Base-by-base conservation (phyloP, 2,888 invertebrate species). In the Brachyptera putata region DNA sequence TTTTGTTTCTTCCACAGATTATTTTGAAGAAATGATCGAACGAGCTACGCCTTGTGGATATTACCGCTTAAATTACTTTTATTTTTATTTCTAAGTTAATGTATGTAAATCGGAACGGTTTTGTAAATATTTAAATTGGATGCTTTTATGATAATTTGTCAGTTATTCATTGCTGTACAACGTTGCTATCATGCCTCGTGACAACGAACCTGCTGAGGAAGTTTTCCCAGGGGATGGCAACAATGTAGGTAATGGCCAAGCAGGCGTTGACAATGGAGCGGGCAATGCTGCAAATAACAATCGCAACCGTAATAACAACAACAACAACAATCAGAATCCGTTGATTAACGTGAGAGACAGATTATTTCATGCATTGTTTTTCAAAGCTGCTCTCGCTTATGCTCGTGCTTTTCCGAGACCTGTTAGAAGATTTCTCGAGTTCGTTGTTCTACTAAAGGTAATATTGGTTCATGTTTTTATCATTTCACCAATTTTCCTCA, bases 281-380 rank as follows among this genome's bases (percentile, higher is more conserved):
- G 39, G 9, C 5, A 39, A 39, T 14, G n/a, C 7, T 43, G 21
- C 21, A 43, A 43, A 43, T 43, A 39, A 39, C 30, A 30, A 30
- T 30, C 5, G 66, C 61, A 68, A 67, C 55, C 58, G 64, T 21
- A 63, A 60, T 24, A 62, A 73, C 9, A n/a, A n/a, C n/a, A 76
- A 75, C 66, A 76, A 75, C 66, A 76, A 75, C 65, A 77, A 76
- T 73, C 84, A 86, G 74, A 90, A 89, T 72, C 88, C 90, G 37
- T 74, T 92, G 64, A 85, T 91, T 70, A 89, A 87, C 76, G 90
- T 95, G 61, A 80, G 96, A 69, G 95, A 96, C 74, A 82, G 95
- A 67, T 78, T 97, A 58, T 97, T 97, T 74, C 93, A 96, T 77
- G 95, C 95, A 13, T 79, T 99, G 67, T 96, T 99, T 76, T 89